phyloP scores from a whole-genome alignment of 2,797 vertebrate species.

The Hirundo rustica region DNA sequence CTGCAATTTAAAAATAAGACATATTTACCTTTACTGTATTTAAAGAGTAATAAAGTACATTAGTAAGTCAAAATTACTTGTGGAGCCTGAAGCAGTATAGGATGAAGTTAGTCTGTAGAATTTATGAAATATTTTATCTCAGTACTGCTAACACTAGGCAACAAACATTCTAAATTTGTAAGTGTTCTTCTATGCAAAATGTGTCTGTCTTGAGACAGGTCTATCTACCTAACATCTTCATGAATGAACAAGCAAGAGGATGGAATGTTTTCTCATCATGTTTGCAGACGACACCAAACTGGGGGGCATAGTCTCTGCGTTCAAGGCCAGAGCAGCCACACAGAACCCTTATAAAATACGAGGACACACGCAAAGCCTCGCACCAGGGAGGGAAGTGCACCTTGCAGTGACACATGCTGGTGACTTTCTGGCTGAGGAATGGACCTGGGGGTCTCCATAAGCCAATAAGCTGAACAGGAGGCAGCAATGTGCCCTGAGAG shows the following conservation, averaged over 20 bases:
- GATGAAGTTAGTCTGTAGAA: background rate
- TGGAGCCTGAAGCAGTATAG: background rate
- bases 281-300: background rate
- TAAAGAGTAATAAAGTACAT: background rate
- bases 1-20: background rate
- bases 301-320: rapidly evolving
- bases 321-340: background rate
- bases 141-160: background rate
- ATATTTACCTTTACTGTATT: background rate
- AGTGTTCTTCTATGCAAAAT: background rate
- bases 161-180: background rate
- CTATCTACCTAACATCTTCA: background rate
- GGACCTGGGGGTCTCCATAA: background rate
- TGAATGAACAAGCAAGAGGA: background rate
- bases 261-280: rapidly evolving
- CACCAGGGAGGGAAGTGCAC: background rate
- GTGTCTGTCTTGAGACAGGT: background rate
- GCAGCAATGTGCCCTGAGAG: background rate
- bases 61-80: background rate
- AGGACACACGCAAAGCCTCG: rapidly evolving
- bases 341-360: background rate
- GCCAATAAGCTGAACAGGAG: background rate
- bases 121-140: background rate
- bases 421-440: background rate
- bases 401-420: background rate